phyloP scores from a whole-genome alignment of 2,888 invertebrate genomes.

The Tinea semifulvella region DNA sequence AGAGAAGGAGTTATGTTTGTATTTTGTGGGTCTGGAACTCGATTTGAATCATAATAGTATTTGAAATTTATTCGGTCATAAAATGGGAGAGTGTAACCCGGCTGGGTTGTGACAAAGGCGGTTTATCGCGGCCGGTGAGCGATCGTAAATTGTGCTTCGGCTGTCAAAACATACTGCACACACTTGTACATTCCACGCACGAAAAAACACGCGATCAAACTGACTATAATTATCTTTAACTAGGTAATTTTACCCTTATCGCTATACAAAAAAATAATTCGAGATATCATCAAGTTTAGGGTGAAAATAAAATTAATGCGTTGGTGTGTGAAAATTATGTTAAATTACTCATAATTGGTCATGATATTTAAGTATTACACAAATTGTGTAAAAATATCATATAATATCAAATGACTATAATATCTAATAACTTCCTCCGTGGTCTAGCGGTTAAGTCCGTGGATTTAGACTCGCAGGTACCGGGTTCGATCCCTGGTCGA shows the following conservation, averaged over 20 bases:
- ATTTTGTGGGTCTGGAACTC: constrained; percentile 47
- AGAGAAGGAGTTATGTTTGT: constrained; percentile 39
- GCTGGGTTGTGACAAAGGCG: constrained; percentile 54
- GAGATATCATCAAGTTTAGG: constrained; percentile 7
- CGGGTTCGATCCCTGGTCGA: no score
- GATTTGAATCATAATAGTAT: constrained; percentile 66
- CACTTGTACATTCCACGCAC: constrained; percentile 5
- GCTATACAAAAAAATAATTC: neutral
- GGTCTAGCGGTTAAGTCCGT: no score
- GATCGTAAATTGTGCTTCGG: constrained; percentile 58
- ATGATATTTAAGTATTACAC: no score
- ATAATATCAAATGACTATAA: no score
- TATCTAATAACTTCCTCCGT: no score
- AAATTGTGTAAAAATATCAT: no score
- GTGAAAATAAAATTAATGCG: neutral
- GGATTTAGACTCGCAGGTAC: no score
- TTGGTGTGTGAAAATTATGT: constrained; percentile 6
- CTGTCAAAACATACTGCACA: constrained; percentile 48
- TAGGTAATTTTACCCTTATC: constrained; percentile 10
- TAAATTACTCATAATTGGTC: no score
- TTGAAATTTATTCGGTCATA: constrained; percentile 64
- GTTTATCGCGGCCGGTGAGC: constrained; percentile 53
- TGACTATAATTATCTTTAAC: constrained; percentile 8
- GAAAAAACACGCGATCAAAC: constrained; percentile 9
- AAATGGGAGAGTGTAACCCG: constrained; percentile 52